Evolutionary conservation across 2,888 invertebrate genomes (phyloP).

Genomic region (Cosmia trapezina): DNA sequence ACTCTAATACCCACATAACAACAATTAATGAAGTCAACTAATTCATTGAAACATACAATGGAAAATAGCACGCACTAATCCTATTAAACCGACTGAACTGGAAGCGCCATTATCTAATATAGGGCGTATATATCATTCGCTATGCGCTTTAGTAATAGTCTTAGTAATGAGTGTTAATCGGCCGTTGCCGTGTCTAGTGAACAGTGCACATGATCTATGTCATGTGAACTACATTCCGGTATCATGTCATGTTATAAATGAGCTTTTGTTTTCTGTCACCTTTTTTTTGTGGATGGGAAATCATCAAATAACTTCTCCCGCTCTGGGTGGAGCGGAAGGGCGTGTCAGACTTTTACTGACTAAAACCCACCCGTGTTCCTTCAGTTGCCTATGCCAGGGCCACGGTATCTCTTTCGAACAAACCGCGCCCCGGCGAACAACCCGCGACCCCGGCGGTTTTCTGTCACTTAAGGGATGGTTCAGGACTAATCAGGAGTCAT

Average conservation of each 20-base stretch:
- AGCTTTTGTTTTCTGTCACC: conserved; percentile 7
- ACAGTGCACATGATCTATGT: conserved; percentile 37
- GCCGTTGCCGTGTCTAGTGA: conserved; percentile 62
- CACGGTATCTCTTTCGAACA: too few relatives aligned
- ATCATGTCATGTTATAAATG: conserved; percentile 12
- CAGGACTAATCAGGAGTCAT: background rate
- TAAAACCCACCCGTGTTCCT: too few relatives aligned
- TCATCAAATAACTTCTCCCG: too few relatives aligned
- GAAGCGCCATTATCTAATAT: conserved; percentile 74
- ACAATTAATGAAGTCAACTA: conserved; percentile 62
- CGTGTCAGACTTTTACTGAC: too few relatives aligned
- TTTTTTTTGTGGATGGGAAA: too few relatives aligned
- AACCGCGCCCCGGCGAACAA: too few relatives aligned
- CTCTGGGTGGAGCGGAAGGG: too few relatives aligned
- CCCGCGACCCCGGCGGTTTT: too few relatives aligned
- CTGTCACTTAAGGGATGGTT: background rate
- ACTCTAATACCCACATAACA: conserved; percentile 23
- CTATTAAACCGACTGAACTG: conserved; percentile 79
- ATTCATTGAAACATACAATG: conserved; percentile 69
- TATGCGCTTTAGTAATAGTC: conserved; percentile 75
- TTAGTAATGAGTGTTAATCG: conserved; percentile 72
- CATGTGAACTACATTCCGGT: conserved; percentile 38
- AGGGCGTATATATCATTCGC: conserved; percentile 71
- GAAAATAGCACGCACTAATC: conserved; percentile 78
- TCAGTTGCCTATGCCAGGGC: too few relatives aligned